A percentile compares a stretch with the other conserved stretches of the same genome.
Evolutionary conservation across 1,140 invertebrate species (phyloP).

Genomic region (Drosophila yakuba): DNA sequence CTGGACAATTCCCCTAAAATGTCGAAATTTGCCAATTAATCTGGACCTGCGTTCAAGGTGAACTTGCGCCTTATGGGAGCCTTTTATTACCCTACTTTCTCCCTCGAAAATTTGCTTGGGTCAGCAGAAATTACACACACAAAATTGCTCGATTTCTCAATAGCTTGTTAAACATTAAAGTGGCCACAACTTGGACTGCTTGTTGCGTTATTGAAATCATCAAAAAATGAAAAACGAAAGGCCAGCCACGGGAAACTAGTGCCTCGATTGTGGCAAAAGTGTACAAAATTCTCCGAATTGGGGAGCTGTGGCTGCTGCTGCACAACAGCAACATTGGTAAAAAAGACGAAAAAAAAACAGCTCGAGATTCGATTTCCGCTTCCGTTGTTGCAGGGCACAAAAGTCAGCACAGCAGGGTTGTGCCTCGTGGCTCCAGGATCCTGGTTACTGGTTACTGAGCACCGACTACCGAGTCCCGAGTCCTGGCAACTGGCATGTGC

Average conservation of each 20-base stretch:
- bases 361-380: conserved; percentile 82
- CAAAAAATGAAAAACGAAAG: conserved; percentile 24
- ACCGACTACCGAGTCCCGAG: not conserved
- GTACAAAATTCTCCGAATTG: conserved; percentile 54
- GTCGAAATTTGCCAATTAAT: conserved; percentile 62
- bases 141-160: conserved; percentile 62
- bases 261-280: conserved; percentile 45
- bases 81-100: conserved; percentile 18
- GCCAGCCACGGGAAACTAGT: conserved; percentile 32
- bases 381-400: conserved; percentile 73
- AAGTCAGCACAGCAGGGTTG: conserved; percentile 40
- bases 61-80: conserved; percentile 14
- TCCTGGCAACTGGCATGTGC: conserved; percentile 64
- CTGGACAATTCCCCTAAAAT: conserved; percentile 17
- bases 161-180: conserved; percentile 74
- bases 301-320: not conserved
- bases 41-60: conserved; percentile 46
- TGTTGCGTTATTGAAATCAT: conserved; percentile 52
- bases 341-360: conserved; percentile 56
- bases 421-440: conserved; percentile 25
- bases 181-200: conserved; percentile 62
- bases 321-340: too few relatives aligned
- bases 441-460: conserved; percentile 2
- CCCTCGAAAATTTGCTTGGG: conserved; percentile 57
- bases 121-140: conserved; percentile 77